Evolutionary conservation across 1,140 invertebrate species (phyloP).

Genomic region (Brachionus plicatilis): DNA sequence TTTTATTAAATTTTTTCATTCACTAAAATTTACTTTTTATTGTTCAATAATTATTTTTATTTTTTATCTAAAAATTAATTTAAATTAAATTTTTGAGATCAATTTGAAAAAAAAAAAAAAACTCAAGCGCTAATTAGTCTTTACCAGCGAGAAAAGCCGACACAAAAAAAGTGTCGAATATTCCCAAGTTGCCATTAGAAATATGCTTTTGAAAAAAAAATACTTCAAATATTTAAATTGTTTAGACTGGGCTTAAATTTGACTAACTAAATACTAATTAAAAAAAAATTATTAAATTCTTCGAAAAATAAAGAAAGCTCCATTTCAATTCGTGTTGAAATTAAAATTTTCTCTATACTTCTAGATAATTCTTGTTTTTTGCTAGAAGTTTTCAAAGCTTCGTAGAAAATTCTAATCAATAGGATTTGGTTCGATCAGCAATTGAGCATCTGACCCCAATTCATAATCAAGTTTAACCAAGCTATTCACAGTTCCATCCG

Average conservation of each 20-base stretch:
- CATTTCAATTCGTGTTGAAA: slow-evolving; percentile 5
- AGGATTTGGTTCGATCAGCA: background rate
- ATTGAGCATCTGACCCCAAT: background rate
- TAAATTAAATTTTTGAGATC: background rate
- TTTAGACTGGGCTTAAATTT: background rate
- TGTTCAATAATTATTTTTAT: background rate
- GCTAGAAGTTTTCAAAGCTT: background rate
- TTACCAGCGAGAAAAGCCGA: background rate
- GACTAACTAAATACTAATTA: background rate
- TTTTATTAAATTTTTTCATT: background rate
- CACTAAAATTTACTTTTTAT: background rate
- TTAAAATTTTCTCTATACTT: slow-evolving; percentile 20
- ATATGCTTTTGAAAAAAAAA: background rate
- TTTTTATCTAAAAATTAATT: background rate
- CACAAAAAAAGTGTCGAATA: background rate
- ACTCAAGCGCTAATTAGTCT: too few species aligned
- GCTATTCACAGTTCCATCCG: background rate
- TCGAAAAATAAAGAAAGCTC: background rate
- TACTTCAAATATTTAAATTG: background rate
- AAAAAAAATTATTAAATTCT: background rate
- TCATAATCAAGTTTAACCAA: background rate
- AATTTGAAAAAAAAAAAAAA: too few species aligned
- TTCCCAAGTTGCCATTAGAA: background rate
- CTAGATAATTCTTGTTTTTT: slow-evolving; percentile 22
- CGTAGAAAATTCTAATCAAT: background rate